Evolutionary conservation across 2,888 invertebrate species (phyloP).

Genomic region (Auanema freiburgensis): DNA sequence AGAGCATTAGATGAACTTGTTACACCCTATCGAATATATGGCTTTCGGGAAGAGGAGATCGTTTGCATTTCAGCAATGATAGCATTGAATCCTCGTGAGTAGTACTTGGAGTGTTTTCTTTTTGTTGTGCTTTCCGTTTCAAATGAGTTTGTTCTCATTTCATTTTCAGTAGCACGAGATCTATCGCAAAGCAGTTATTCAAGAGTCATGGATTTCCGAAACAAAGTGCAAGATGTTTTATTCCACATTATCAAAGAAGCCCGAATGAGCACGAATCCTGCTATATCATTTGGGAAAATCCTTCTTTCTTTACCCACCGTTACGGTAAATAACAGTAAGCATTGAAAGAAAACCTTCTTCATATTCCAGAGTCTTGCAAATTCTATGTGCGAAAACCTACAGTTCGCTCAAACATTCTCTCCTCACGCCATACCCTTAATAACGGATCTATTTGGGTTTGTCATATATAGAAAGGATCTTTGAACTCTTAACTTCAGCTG

Average conservation of each 20-base stretch:
- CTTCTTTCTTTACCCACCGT: slow-evolving; percentile 55
- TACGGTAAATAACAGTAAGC: slow-evolving; percentile 33
- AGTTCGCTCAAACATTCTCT: slow-evolving; percentile 61
- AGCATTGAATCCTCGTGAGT: slow-evolving; percentile 56
- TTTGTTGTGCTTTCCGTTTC: not conserved
- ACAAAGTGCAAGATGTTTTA: slow-evolving; percentile 52
- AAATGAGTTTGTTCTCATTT: not conserved
- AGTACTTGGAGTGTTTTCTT: not conserved
- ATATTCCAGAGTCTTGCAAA: slow-evolving; percentile 51
- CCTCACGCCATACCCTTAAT: slow-evolving; percentile 51
- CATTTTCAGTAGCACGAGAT: slow-evolving; percentile 53
- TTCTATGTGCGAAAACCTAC: slow-evolving; percentile 57
- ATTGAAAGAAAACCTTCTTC: not conserved
- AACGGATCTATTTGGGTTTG: slow-evolving; percentile 54
- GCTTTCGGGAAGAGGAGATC: slow-evolving; percentile 55
- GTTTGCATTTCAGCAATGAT: slow-evolving; percentile 59
- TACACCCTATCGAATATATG: slow-evolving; percentile 49
- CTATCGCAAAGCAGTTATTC: slow-evolving; percentile 44
- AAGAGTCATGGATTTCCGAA: slow-evolving; percentile 48
- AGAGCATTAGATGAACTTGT: slow-evolving; percentile 57
- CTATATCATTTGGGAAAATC: slow-evolving; percentile 51
- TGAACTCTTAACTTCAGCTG: slow-evolving; percentile 24
- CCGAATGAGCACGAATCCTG: slow-evolving; percentile 32
- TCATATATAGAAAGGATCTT: not conserved
- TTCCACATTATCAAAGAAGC: slow-evolving; percentile 55